Conservation (phyloP, 2,113 vertebrate species). For the Campylorhamphus procurvoides region DNA sequence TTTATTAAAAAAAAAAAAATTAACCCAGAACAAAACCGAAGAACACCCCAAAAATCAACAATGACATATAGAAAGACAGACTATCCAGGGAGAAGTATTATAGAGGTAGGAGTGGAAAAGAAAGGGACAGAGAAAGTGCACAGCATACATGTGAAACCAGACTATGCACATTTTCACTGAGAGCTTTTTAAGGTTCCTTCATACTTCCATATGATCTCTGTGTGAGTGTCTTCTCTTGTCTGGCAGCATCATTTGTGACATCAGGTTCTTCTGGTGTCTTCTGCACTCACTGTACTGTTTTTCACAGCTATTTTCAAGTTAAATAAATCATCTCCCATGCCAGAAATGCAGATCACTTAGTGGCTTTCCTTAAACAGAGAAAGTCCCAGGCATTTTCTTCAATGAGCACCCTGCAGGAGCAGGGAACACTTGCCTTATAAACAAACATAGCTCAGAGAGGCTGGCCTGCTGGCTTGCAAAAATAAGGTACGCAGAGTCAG, state of each 20-base stretch:
- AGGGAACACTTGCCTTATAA: conserved; percentile 29
- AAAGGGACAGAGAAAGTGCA: neutral
- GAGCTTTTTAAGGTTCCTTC: neutral
- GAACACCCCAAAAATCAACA: neutral
- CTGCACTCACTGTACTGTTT: neutral
- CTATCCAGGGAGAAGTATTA: neutral
- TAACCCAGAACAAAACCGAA: no score
- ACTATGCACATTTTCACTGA: neutral
- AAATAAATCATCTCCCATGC: conserved; percentile 7
- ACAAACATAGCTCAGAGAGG: neutral
- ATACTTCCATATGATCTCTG: accelerated
- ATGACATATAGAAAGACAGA: neutral
- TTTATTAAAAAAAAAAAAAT: neutral
- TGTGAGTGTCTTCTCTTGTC: neutral
- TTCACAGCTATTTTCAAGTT: conserved; percentile 1
- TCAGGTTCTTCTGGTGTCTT: neutral
- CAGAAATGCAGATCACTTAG: neutral
- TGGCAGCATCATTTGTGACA: neutral
- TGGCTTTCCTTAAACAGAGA: conserved; percentile 47
- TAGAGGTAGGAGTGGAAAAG: neutral
- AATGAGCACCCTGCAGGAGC: neutral
- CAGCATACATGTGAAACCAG: neutral
- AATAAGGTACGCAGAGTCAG: neutral
- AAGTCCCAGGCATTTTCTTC: neutral
- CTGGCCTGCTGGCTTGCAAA: neutral